These are phyloP conservation scores for Hemicordylus capensis DNA, from an alignment of 2,113 vertebrate species.

Conservation along the genomic window DNA sequence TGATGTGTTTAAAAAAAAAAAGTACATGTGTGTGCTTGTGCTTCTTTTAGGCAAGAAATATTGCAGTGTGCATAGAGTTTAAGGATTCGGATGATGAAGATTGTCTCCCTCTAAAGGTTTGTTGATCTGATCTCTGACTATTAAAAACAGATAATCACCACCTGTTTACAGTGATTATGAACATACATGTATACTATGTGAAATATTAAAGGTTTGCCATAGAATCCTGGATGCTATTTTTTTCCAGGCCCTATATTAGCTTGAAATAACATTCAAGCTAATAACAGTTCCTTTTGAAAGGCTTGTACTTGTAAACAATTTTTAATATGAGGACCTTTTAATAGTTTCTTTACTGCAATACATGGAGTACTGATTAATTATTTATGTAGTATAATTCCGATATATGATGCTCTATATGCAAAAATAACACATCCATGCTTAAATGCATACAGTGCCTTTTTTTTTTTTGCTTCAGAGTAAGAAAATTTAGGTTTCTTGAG, in stretches of 20 bases:
- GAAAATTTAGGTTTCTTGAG: too few relatives aligned
- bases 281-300: background rate
- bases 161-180: background rate
- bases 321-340: background rate
- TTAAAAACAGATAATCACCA: background rate
- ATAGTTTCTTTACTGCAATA: background rate
- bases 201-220: background rate
- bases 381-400: too few relatives aligned
- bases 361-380: background rate
- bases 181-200: too few relatives aligned
- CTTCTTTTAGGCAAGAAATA: slow-evolving; percentile 89
- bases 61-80: slow-evolving; percentile 96
- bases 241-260: background rate
- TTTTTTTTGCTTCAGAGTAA: too few relatives aligned
- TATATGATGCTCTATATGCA: too few relatives aligned
- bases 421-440: too few relatives aligned
- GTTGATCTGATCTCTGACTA: slow-evolving; percentile 19
- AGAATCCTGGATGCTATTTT: background rate
- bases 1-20: background rate
- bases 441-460: too few relatives aligned
- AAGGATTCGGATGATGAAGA: slow-evolving; percentile 97
- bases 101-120: slow-evolving; percentile 89
- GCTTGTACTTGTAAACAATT: background rate
- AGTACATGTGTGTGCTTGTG: background rate
- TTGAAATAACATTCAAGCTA: background rate